A percentile compares a stretch with the other conserved stretches of the same genome.
These are phyloP conservation scores for Cheilosia impressa DNA, from an alignment of 2,888 invertebrate species.

Conservation along the genomic window DNA sequence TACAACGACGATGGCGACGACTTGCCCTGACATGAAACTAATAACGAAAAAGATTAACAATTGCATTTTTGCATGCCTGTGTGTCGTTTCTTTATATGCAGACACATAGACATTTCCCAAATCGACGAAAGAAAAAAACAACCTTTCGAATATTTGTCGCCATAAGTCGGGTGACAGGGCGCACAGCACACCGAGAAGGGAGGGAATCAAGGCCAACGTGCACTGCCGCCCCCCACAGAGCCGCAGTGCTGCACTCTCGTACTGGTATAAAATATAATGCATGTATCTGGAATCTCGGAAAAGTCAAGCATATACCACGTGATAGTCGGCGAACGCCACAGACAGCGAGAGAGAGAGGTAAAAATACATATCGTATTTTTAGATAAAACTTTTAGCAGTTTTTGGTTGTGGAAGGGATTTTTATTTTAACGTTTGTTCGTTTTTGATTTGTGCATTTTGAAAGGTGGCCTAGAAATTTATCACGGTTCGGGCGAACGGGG, in stretches of 20 bases:
- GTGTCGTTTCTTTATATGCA: not conserved
- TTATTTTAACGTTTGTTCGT: conserved; percentile 17
- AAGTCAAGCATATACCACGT: conserved; percentile 38
- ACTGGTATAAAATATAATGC: not conserved
- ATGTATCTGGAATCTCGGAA: conserved; percentile 40
- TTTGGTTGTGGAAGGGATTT: conserved; percentile 57
- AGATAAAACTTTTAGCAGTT: conserved; percentile 47
- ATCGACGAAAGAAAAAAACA: conserved; percentile 23
- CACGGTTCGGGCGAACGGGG: conserved; percentile 5
- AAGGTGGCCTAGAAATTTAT: conserved; percentile 67
- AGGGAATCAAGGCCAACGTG: conserved; percentile 71
- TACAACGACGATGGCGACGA: no score
- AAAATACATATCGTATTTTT: conserved; percentile 55
- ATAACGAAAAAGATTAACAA: conserved; percentile 15
- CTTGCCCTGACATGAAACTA: conserved; percentile 22
- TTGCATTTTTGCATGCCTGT: not conserved
- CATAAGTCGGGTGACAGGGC: conserved; percentile 40
- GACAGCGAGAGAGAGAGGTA: conserved; percentile 43
- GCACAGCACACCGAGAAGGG: not conserved
- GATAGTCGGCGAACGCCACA: conserved; percentile 21
- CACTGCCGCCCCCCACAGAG: conserved; percentile 66
- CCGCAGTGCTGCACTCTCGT: conserved; percentile 31
- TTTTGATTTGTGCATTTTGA: conserved; percentile 60
- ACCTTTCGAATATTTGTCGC: conserved; percentile 58
- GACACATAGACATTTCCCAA: conserved; percentile 9